phyloP scores from a whole-genome alignment of 2,113 vertebrate species.

The Cranoglanis bouderius region DNA sequence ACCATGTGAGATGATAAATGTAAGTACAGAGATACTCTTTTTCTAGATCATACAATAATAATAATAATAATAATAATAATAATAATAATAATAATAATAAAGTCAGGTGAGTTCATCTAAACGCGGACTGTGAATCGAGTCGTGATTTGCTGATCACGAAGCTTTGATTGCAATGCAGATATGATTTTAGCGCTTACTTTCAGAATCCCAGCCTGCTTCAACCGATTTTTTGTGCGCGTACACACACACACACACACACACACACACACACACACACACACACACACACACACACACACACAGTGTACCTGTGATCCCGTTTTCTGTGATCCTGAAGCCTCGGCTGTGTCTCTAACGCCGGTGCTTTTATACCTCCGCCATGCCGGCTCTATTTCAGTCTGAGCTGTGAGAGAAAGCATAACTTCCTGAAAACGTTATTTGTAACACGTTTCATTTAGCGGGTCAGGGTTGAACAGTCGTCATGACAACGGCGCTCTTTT shows the following conservation, averaged over 20 bases:
- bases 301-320: conserved; percentile 12
- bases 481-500: background rate
- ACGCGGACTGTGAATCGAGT: background rate
- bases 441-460: conserved; percentile 53
- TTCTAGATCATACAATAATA: background rate
- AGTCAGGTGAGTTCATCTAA: background rate
- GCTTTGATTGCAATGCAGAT: conserved; percentile 19
- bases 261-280: background rate
- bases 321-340: background rate
- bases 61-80: background rate
- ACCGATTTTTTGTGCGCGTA: background rate
- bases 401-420: conserved; percentile 60
- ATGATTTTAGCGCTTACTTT: background rate
- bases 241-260: background rate
- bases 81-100: background rate
- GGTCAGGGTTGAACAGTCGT: background rate
- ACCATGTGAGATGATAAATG: background rate
- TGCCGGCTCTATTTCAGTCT: conserved; percentile 11
- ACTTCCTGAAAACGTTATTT: conserved; percentile 89
- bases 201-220: background rate
- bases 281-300: background rate
- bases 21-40: background rate
- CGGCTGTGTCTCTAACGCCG: too few relatives aligned
- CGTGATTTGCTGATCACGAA: conserved; percentile 17
- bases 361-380: background rate